These are phyloP conservation scores for Drosophila asahinai DNA, from an alignment of 1,140 invertebrate genomes.

Conservation along the genomic window DNA sequence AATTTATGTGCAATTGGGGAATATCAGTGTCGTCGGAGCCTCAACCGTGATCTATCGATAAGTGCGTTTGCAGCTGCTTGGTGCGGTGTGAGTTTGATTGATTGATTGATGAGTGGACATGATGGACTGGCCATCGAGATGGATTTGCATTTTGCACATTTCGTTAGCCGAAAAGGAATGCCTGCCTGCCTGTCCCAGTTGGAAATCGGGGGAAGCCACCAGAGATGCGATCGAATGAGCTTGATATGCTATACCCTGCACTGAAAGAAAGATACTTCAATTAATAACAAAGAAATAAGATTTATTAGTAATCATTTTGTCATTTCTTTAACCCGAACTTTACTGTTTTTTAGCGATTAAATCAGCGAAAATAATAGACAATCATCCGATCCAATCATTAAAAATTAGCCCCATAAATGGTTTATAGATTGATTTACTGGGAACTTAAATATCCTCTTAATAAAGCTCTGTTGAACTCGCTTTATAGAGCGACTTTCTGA, in stretches of 20 bases:
- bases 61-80: constrained; percentile 25
- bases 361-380: background rate
- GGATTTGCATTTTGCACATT: constrained; percentile 56
- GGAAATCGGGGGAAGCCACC: constrained; percentile 22
- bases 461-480: background rate
- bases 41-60: constrained; percentile 44
- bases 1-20: constrained; percentile 66
- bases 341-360: too few relatives aligned
- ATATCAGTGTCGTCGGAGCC: constrained; percentile 41
- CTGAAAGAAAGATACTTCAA: background rate
- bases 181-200: constrained; percentile 21
- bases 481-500: constrained; percentile 15
- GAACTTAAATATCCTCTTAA: constrained; percentile 1
- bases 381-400: too few relatives aligned
- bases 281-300: too few relatives aligned
- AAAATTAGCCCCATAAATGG: too few relatives aligned
- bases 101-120: constrained; percentile 55
- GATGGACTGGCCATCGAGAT: constrained; percentile 37
- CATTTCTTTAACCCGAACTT: too few relatives aligned
- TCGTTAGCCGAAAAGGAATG: constrained; percentile 44
- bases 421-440: background rate
- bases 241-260: constrained; percentile 23
- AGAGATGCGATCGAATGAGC: constrained; percentile 26
- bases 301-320: too few relatives aligned
- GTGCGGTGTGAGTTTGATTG: constrained; percentile 50